These are phyloP conservation scores for Synergus umbraculus DNA, from an alignment of 2,888 invertebrate species.

Conservation along the genomic window DNA sequence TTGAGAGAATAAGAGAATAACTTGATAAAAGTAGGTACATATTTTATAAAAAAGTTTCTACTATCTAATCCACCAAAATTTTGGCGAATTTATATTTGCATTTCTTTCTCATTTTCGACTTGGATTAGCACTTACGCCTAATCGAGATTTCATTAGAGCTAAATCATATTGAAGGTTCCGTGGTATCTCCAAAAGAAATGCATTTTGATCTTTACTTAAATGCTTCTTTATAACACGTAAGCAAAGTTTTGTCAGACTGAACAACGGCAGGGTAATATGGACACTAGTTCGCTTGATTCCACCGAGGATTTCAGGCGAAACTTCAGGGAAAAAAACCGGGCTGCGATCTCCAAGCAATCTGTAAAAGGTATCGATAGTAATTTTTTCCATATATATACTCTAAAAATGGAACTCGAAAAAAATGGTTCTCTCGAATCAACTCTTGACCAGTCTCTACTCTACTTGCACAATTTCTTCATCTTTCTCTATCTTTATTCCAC, in stretches of 20 bases:
- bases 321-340: slow-evolving; percentile 68
- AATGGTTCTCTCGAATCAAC: not conserved
- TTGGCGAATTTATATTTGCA: too few relatives aligned
- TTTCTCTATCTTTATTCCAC: not conserved
- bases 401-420: slow-evolving; percentile 42
- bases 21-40: too few relatives aligned
- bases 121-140: slow-evolving; percentile 2
- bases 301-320: slow-evolving; percentile 53
- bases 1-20: too few relatives aligned
- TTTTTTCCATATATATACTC: not conserved
- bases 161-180: slow-evolving; percentile 67
- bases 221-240: slow-evolving; percentile 64
- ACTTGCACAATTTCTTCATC: not conserved
- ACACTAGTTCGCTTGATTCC: slow-evolving; percentile 60
- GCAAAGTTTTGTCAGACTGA: slow-evolving; percentile 65
- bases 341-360: slow-evolving; percentile 68
- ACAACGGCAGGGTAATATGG: slow-evolving; percentile 66
- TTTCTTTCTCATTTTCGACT: not conserved
- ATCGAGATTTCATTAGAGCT: slow-evolving; percentile 60
- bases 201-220: slow-evolving; percentile 63
- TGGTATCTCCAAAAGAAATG: slow-evolving; percentile 70
- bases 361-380: slow-evolving; percentile 42
- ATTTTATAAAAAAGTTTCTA: too few relatives aligned
- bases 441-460: not conserved
- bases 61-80: too few relatives aligned